Evolutionary conservation across 2,888 invertebrate species (phyloP).

Genomic region (Petrolisthes manimaculis): DNA sequence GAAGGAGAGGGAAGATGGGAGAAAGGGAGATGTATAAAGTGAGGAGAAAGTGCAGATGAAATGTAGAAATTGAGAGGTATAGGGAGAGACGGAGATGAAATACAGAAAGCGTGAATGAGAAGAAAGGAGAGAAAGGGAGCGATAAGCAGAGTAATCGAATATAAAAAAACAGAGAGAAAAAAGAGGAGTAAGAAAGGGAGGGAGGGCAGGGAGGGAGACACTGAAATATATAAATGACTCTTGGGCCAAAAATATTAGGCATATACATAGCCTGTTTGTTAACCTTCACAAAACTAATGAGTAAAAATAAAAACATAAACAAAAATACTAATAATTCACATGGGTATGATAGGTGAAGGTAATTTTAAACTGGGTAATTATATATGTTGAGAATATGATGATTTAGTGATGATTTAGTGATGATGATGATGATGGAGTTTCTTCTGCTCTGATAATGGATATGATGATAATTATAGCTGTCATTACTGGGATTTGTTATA

Average conservation of each 20-base stretch:
- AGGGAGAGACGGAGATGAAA: neutral
- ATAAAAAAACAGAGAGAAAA: neutral
- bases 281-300: neutral
- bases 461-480: too few relatives aligned
- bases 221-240: neutral
- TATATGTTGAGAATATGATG: neutral
- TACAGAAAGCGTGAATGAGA: neutral
- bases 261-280: too few relatives aligned
- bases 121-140: neutral
- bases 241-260: neutral
- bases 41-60: neutral
- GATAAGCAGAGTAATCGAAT: neutral
- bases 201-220: neutral
- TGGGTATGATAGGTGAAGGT: neutral
- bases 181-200: neutral
- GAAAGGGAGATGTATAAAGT: neutral
- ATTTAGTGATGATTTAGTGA: neutral
- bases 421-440: neutral
- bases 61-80: neutral
- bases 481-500: too few relatives aligned
- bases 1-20: neutral
- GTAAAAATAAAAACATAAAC: neutral
- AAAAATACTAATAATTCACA: neutral
- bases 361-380: neutral
- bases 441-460: too few relatives aligned